Evolutionary conservation across 2,888 invertebrate genomes (phyloP).

Genomic region (Adela reaumurella): DNA sequence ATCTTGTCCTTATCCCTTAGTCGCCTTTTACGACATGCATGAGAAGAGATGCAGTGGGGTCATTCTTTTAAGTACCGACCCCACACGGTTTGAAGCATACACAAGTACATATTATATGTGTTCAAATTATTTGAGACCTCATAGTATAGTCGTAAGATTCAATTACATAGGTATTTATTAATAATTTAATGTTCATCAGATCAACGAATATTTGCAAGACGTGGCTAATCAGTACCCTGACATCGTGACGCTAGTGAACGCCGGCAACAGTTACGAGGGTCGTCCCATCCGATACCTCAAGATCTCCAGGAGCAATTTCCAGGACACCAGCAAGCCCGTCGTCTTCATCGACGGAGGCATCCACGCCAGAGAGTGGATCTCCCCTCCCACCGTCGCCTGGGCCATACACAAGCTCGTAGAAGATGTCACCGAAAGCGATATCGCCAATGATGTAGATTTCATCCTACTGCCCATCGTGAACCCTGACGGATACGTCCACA

Average conservation of each 20-base stretch:
- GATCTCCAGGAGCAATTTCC: slow-evolving; percentile 51
- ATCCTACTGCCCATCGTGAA: slow-evolving; percentile 63
- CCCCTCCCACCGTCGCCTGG: slow-evolving; percentile 62
- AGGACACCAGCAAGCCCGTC: slow-evolving; percentile 43
- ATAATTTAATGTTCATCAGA: no score
- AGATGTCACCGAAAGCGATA: slow-evolving; percentile 48
- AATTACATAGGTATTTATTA: no score
- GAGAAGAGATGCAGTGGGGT: no score
- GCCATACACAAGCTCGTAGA: slow-evolving; percentile 62
- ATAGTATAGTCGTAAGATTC: no score
- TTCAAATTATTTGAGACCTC: no score
- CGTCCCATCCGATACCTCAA: slow-evolving; percentile 54
- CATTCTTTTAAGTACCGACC: no score
- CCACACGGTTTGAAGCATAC: no score
- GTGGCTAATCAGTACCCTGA: slow-evolving; percentile 41
- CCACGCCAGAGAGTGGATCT: slow-evolving; percentile 70
- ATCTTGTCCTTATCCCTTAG: no score
- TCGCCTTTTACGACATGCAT: no score
- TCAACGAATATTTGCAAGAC: slow-evolving; percentile 37
- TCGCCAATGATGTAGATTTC: slow-evolving; percentile 63
- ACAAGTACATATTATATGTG: no score
- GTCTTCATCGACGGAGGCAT: slow-evolving; percentile 61
- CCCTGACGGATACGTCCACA: slow-evolving; percentile 68
- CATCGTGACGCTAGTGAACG: slow-evolving; percentile 39
- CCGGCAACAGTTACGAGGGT: slow-evolving; percentile 55